Conservation (phyloP, 2,888 invertebrate species). For the Melikaiella ostensackeni region DNA sequence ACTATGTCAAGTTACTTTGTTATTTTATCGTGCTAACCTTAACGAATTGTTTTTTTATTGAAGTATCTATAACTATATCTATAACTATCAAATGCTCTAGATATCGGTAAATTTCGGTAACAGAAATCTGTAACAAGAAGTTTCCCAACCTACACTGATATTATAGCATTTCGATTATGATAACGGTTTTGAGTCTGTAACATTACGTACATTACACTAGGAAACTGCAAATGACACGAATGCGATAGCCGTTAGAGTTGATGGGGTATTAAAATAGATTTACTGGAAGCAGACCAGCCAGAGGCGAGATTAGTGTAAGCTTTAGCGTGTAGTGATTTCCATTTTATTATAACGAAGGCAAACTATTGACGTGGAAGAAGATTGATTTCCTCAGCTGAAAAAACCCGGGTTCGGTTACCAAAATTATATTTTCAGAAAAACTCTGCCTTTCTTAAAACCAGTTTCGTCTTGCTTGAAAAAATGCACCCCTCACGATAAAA, state of each 20-base stretch:
- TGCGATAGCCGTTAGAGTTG: conserved; percentile 49
- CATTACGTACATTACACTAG: conserved; percentile 39
- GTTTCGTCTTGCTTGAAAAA: not conserved
- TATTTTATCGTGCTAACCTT: too few relatives aligned
- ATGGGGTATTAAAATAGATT: conserved; percentile 59
- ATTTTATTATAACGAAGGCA: conserved; percentile 17
- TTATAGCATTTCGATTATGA: conserved; percentile 5
- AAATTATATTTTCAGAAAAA: not conserved
- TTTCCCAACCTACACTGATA: too few relatives aligned
- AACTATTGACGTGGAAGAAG: conserved; percentile 15
- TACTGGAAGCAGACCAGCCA: conserved; percentile 54
- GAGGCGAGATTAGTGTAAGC: not conserved
- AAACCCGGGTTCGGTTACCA: not conserved
- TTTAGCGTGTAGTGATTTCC: not conserved
- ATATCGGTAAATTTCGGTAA: too few relatives aligned
- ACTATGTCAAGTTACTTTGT: too few relatives aligned
- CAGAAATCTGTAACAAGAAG: too few relatives aligned
- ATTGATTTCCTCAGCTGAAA: not conserved
- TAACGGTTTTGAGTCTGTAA: conserved; percentile 22
- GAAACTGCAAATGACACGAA: conserved; percentile 48
- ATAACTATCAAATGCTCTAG: too few relatives aligned
- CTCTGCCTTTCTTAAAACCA: not conserved
- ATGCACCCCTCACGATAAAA: not conserved
- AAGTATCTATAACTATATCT: too few relatives aligned
- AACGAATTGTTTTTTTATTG: too few relatives aligned